These are phyloP conservation scores for Macropodus opercularis DNA, from an alignment of 2,797 vertebrate species.

Conservation along the genomic window DNA sequence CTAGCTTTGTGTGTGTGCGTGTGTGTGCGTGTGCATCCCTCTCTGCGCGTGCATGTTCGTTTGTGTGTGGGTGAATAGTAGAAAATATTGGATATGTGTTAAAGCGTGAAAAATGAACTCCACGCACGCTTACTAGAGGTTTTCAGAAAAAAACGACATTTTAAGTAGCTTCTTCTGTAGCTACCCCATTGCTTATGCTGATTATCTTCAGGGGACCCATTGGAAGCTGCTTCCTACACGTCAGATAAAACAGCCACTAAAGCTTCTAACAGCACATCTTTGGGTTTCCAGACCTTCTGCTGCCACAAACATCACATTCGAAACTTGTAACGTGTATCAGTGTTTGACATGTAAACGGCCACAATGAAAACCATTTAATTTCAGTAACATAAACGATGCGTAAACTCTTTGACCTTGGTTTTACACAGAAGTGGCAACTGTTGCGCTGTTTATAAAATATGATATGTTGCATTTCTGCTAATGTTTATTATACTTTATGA, in stretches of 20 bases:
- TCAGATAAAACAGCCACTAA: background rate
- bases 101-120: conserved; percentile 23
- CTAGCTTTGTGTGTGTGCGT: conserved; percentile 26
- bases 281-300: background rate
- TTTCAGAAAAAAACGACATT: background rate
- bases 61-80: conserved; percentile 60
- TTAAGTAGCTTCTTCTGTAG: background rate
- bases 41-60: conserved; percentile 19
- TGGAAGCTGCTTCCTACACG: background rate
- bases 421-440: background rate
- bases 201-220: background rate
- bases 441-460: background rate
- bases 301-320: background rate
- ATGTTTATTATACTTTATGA: background rate
- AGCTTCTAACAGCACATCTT: background rate
- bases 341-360: background rate
- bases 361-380: background rate
- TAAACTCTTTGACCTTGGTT: background rate
- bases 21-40: conserved; percentile 15
- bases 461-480: background rate
- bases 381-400: background rate
- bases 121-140: background rate
- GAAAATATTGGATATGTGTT: conserved; percentile 34
- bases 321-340: background rate
- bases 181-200: background rate